phyloP scores from a whole-genome alignment of 2,113 vertebrate genomes.

The Zeus faber region DNA sequence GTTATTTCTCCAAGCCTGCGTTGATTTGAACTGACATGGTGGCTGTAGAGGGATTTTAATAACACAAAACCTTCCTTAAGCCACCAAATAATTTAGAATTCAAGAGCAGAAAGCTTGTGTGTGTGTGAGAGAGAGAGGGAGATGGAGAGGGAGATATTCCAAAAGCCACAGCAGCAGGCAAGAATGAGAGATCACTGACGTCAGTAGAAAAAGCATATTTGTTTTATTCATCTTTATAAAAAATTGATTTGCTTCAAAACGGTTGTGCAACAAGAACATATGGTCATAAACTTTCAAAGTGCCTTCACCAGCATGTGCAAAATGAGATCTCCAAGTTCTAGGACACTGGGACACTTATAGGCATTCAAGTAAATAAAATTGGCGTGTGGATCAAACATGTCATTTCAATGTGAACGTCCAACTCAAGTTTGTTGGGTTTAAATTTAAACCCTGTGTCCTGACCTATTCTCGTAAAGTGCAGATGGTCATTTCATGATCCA shows the following conservation, averaged over 20 bases:
- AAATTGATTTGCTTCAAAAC: constrained; percentile 65
- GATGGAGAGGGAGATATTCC: not conserved
- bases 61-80: constrained; percentile 8
- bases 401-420: constrained; percentile 14
- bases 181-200: constrained; percentile 37
- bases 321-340: constrained; percentile 51
- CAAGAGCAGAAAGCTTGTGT: constrained; percentile 9
- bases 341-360: constrained; percentile 42
- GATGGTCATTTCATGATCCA: constrained; percentile 14
- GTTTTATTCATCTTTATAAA: constrained; percentile 74
- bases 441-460: constrained; percentile 19
- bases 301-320: constrained; percentile 63
- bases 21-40: constrained; percentile 5
- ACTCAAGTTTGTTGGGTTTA: not conserved
- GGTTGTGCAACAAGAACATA: constrained; percentile 64
- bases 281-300: constrained; percentile 59
- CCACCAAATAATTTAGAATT: constrained; percentile 44
- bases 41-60: constrained; percentile 4
- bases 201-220: constrained; percentile 60
- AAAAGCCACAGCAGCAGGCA: constrained; percentile 29
- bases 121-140: constrained; percentile 8
- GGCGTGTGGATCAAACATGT: constrained; percentile 51
- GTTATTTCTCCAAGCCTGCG: constrained; percentile 6
- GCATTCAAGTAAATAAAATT: constrained; percentile 58
- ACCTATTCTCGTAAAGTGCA: constrained; percentile 43